phyloP scores from a whole-genome alignment of 1,140 invertebrate genomes.

The Pseudomyrmex pallidus region DNA sequence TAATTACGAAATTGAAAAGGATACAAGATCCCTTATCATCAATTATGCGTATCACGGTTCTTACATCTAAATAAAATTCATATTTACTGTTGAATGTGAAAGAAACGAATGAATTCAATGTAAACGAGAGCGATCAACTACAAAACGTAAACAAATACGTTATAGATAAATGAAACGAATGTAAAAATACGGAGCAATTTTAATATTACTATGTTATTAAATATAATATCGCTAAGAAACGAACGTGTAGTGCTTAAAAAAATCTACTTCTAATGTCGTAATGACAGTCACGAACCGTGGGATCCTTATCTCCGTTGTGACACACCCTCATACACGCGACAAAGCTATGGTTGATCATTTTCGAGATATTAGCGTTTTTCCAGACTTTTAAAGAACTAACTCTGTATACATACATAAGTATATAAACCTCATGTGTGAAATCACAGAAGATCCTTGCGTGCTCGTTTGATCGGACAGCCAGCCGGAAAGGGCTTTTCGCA shows the following conservation, averaged over 20 bases:
- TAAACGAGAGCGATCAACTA: not conserved
- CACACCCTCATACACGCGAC: too few relatives aligned
- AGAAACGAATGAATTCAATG: not conserved
- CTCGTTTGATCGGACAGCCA: not conserved
- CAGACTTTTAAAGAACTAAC: too few relatives aligned
- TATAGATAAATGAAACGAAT: too few relatives aligned
- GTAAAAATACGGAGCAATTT: not conserved
- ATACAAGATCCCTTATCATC: slow-evolving; percentile 28
- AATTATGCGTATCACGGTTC: not conserved
- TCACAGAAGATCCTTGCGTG: not conserved
- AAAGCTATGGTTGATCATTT: too few relatives aligned
- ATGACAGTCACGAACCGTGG: too few relatives aligned
- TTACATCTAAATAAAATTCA: slow-evolving; percentile 30
- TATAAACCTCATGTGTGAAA: not conserved
- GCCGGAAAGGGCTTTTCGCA: slow-evolving; percentile 22
- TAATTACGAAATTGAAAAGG: slow-evolving; percentile 51
- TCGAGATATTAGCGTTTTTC: too few relatives aligned
- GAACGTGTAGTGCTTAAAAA: not conserved
- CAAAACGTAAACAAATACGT: too few relatives aligned
- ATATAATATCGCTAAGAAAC: not conserved
- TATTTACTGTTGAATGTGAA: slow-evolving; percentile 7
- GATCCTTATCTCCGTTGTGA: too few relatives aligned
- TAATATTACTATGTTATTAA: slow-evolving; percentile 2
- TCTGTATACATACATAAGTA: not conserved
- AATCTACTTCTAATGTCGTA: not conserved